Evolutionary conservation across 2,888 invertebrate genomes (phyloP), one percentile per base, ranked within the genome.

Genomic region (Clanis bilineata): DNA sequence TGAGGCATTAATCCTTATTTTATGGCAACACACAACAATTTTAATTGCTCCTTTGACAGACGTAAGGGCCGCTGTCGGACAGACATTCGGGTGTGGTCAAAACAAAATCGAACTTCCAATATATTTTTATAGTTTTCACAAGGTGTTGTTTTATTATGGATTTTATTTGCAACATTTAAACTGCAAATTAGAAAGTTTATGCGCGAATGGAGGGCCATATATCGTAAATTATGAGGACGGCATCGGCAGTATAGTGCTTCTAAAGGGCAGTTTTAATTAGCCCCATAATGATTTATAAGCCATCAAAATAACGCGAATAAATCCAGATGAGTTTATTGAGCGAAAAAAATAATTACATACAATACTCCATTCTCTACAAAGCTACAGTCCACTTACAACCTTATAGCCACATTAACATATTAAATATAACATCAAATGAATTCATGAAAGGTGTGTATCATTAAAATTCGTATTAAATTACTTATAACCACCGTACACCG

Each of bases 1-100:
- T 80, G 9, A 10, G 76, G 77, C 84, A 82, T 86, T 83, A 84
- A 88, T 81, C 79, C 74, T 76, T 66, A 67, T 74, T 90, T 90
- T 90, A 91, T 86, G 83, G 84, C 85, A 80, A 80, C 86, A 85
- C 82, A 82, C 79, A 82, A 79, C 77, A 78, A 71, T 77, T 90
- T 92, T 92, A 92, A 93, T 92, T 92, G 91, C 86, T 81, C 76
- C 79, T 88, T 88, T 91, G 92, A 91, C 90, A 90, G 90, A 87
- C 88, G 81, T 86, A 85, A 83, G 84, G 79, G 81, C 78, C 73
- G 81, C 71, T 80, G 78, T 81, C 79, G 83, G 74, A 74, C 74
- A 67, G 72, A 70, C 67, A 82, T 84, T 84, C 85, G 85, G 86
- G 87, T 89, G 89, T 86, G 89, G 88, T 84, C 86, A 84, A 74